Evolutionary conservation across 2,888 invertebrate species (phyloP).

Genomic region (Coremacera marginata): DNA sequence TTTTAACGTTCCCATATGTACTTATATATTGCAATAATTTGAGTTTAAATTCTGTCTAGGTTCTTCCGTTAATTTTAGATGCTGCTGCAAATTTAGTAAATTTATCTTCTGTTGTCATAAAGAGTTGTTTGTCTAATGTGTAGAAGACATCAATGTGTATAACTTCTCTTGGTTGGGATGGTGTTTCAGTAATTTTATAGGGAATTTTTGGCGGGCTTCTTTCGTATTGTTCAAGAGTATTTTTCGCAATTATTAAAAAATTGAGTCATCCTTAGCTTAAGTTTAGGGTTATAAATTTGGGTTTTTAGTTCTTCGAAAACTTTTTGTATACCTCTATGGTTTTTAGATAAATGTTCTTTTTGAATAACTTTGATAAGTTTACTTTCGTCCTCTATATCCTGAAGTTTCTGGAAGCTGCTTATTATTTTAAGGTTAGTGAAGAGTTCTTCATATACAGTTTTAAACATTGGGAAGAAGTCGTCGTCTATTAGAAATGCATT

Average conservation of each 20-base stretch:
- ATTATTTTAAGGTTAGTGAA: background rate
- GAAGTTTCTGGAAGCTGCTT: background rate
- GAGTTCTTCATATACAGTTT: background rate
- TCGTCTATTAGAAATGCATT: background rate
- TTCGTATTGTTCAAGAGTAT: conserved; percentile 41
- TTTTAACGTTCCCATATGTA: conserved; percentile 30
- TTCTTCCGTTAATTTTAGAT: no score
- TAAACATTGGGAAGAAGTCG: background rate
- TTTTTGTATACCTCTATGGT: conserved; percentile 1
- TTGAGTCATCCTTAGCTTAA: conserved; percentile 39
- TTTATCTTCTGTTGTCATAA: no score
- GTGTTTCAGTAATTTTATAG: no score
- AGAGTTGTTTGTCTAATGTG: no score
- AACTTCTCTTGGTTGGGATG: no score
- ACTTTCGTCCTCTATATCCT: conserved; percentile 3
- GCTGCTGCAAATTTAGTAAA: no score
- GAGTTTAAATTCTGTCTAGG: no score
- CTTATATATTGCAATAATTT: no score
- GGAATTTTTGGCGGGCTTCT: conserved; percentile 39
- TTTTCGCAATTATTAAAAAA: conserved; percentile 20
- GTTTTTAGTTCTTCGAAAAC: conserved; percentile 6
- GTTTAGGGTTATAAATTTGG: conserved; percentile 11
- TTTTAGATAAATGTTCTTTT: background rate
- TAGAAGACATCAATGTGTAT: no score
- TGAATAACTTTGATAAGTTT: background rate